Percentiles rank a stretch among this genome's conserved stretches.
phyloP scores from a whole-genome alignment of 2,888 invertebrate species.

The Ectropis crepuscularia region DNA sequence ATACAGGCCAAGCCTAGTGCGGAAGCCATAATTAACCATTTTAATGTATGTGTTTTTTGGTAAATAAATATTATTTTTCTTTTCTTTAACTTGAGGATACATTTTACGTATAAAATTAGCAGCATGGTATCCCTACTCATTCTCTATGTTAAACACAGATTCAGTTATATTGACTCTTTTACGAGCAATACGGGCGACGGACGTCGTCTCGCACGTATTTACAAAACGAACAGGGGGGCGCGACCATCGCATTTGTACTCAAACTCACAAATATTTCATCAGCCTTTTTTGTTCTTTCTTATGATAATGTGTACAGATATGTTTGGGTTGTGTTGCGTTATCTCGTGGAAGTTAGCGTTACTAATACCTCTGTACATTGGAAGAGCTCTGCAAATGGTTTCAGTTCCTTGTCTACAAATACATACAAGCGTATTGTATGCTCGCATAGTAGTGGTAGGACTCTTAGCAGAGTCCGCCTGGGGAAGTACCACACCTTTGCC shows the following conservation, averaged over 20 bases:
- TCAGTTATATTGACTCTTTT: slow-evolving; percentile 24
- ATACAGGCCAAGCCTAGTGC: no score
- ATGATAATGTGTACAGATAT: no score
- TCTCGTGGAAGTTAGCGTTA: slow-evolving; percentile 21
- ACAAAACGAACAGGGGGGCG: not conserved
- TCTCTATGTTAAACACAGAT: slow-evolving; percentile 14
- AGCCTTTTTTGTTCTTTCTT: not conserved
- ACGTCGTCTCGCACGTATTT: not conserved
- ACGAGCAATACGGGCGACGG: slow-evolving; percentile 14
- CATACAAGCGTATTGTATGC: no score
- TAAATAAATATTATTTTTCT: no score
- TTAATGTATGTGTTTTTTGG: no score
- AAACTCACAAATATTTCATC: not conserved
- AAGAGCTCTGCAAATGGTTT: not conserved
- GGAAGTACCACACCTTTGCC: no score
- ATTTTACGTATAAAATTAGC: not conserved
- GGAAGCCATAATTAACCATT: no score
- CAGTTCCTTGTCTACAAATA: no score
- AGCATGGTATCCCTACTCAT: slow-evolving; percentile 4
- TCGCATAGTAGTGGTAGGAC: no score
- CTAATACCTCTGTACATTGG: slow-evolving; percentile 12
- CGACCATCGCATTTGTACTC: not conserved
- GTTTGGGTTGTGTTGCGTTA: slow-evolving; percentile 5
- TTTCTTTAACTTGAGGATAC: no score
- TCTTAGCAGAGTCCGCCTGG: no score